phyloP scores from a whole-genome alignment of 2,797 vertebrate genomes.

The Pygocentrus nattereri region DNA sequence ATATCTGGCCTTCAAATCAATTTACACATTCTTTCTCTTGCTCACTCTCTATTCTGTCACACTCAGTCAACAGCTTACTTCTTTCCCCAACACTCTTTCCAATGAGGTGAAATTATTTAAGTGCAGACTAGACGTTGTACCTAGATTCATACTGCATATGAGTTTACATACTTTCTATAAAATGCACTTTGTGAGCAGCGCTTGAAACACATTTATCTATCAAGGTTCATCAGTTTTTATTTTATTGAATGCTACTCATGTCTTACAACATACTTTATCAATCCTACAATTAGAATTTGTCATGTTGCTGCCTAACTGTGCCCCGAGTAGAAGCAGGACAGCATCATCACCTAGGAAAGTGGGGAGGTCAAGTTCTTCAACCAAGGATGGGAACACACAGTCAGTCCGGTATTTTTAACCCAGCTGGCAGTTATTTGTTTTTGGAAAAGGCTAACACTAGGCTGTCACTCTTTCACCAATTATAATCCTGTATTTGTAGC shows the following conservation, averaged over 20 bases:
- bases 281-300: too few species aligned
- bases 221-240: too few species aligned
- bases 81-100: conserved; percentile 17
- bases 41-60: conserved; percentile 23
- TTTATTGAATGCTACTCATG: neutral
- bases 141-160: neutral
- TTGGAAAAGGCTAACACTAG: too few species aligned
- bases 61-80: conserved; percentile 34
- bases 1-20: conserved; percentile 69
- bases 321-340: too few species aligned
- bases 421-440: too few species aligned
- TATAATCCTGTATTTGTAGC: too few species aligned
- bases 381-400: too few species aligned
- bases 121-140: neutral
- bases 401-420: too few species aligned
- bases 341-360: too few species aligned
- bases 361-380: too few species aligned
- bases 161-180: neutral
- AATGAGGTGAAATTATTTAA: conserved; percentile 33
- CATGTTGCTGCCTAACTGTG: too few species aligned
- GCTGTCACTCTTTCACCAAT: too few species aligned
- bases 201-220: neutral
- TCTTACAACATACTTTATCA: neutral
- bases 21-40: conserved; percentile 59
- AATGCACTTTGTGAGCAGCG: neutral